These are phyloP conservation scores for Macropus fuliginosus DNA, from an alignment of 2,797 vertebrate genomes.

Conservation along the genomic window DNA sequence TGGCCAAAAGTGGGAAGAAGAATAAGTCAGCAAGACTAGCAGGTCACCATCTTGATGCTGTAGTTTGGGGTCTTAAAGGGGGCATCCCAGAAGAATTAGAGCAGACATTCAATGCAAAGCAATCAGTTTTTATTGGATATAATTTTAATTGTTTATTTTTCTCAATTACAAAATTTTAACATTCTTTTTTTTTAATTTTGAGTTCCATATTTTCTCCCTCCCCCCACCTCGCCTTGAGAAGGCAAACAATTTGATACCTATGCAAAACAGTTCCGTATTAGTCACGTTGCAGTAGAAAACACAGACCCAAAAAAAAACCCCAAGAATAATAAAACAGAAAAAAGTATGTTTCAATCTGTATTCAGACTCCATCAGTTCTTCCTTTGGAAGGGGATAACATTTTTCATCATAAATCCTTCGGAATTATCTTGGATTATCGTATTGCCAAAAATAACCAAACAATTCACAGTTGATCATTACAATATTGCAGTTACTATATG, in stretches of 20 bases:
- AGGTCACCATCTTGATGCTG: background rate
- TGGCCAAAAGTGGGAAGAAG: background rate
- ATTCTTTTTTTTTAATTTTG: background rate
- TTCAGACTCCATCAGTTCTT: background rate
- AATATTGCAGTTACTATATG: background rate
- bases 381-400: background rate
- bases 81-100: background rate
- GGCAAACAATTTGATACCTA: background rate
- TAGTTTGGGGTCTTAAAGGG: background rate
- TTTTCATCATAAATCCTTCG: background rate
- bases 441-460: background rate
- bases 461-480: background rate
- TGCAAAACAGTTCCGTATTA: background rate
- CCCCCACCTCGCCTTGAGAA: background rate
- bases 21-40: background rate
- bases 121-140: background rate
- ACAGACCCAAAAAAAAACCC: background rate
- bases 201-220: background rate
- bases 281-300: background rate
- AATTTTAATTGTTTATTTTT: background rate
- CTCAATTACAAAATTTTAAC: background rate
- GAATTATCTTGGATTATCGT: background rate
- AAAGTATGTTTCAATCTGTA: background rate
- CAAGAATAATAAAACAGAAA: background rate
- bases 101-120: background rate